Conservation (phyloP, 2,113 vertebrate genomes). For the Bolborhynchus lineola region DNA sequence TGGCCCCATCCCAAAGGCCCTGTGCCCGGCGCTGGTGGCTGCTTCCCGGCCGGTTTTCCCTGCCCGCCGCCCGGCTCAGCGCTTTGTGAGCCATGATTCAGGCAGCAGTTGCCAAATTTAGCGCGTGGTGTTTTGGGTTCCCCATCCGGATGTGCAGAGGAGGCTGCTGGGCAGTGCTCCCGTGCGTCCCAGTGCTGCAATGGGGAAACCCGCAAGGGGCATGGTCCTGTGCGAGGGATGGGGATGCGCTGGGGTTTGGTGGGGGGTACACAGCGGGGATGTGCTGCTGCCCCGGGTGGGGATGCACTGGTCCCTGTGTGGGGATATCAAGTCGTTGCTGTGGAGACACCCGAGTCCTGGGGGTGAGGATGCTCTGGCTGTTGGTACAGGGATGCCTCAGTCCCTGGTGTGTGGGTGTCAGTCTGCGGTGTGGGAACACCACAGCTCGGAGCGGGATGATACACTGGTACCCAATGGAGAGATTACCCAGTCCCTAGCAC, state of each 20-base stretch:
- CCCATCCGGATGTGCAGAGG: neutral
- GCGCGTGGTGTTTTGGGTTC: neutral
- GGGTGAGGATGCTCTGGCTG: neutral
- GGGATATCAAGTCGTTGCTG: neutral
- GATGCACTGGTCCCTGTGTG: neutral
- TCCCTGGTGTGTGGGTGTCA: neutral
- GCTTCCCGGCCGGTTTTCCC: neutral
- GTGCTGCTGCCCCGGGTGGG: neutral
- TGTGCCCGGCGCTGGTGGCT: rapidly evolving
- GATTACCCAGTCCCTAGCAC: neutral
- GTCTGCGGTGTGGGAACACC: neutral
- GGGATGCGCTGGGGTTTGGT: neutral
- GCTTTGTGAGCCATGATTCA: neutral
- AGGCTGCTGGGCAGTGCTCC: neutral
- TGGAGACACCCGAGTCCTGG: neutral
- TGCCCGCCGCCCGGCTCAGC: neutral
- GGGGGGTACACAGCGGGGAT: neutral
- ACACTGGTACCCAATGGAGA: neutral
- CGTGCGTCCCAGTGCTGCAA: neutral
- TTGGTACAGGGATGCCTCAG: too few species aligned
- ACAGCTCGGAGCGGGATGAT: neutral
- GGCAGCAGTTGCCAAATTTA: neutral
- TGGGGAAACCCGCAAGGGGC: rapidly evolving
- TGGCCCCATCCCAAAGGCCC: rapidly evolving
- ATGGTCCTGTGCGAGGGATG: rapidly evolving